Evolutionary conservation across 1,140 invertebrate genomes (phyloP).

Genomic region (Pararge aegeria): DNA sequence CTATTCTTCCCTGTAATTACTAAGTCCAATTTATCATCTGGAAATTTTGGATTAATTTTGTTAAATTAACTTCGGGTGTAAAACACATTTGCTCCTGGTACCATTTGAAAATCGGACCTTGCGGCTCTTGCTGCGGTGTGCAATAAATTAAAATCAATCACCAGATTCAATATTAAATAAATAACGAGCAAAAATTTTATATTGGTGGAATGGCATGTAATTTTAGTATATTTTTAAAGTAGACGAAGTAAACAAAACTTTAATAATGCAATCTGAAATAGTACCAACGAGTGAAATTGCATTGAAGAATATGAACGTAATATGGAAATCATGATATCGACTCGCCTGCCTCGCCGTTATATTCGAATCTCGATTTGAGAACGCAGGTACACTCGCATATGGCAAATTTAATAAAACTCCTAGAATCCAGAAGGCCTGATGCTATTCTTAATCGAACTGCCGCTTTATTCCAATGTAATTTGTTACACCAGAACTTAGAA

Average conservation of each 20-base stretch:
- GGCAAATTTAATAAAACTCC: conserved; percentile 52
- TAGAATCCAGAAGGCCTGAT: conserved; percentile 37
- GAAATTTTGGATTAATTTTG: not conserved
- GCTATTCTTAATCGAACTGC: conserved; percentile 23
- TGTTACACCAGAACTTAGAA: conserved; percentile 1
- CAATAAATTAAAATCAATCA: too few relatives aligned
- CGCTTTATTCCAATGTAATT: conserved; percentile 31
- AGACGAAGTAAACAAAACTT: not conserved
- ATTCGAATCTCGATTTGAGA: conserved; percentile 35
- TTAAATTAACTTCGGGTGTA: not conserved
- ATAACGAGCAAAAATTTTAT: too few relatives aligned
- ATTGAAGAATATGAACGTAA: conserved; percentile 17
- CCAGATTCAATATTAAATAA: too few relatives aligned
- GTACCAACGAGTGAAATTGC: conserved; percentile 6
- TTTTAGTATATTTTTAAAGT: not conserved
- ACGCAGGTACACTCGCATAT: conserved; percentile 44
- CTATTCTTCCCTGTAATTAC: too few relatives aligned
- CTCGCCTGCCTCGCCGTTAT: conserved; percentile 14
- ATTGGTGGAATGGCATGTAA: too few relatives aligned
- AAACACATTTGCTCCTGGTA: too few relatives aligned
- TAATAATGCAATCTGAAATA: not conserved
- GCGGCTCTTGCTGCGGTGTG: too few relatives aligned
- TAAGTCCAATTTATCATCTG: too few relatives aligned
- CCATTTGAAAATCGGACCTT: too few relatives aligned
- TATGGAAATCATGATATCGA: conserved; percentile 15